These are phyloP conservation scores for Oxycera nigricornis DNA, from an alignment of 2,888 invertebrate genomes.

Conservation along the genomic window DNA sequence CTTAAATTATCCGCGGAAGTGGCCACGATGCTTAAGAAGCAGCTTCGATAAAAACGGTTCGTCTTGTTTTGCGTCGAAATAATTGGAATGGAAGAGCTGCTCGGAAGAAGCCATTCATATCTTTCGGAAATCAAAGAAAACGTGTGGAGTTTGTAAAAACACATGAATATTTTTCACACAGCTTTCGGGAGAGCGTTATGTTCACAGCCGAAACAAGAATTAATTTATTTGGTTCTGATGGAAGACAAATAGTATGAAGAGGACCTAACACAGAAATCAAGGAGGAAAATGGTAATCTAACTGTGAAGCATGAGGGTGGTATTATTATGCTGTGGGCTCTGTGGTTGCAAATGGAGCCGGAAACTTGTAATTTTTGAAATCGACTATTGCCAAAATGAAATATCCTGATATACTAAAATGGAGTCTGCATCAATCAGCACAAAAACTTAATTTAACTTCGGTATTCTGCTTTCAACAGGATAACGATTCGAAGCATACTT, in stretches of 20 bases:
- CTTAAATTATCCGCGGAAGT: too few relatives aligned
- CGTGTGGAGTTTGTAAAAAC: background rate
- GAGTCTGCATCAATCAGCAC: background rate
- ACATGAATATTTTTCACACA: background rate
- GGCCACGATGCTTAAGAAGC: too few relatives aligned
- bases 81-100: conserved; percentile 7
- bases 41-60: background rate
- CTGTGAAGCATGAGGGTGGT: background rate
- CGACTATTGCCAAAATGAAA: background rate
- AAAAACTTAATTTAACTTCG: background rate
- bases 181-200: background rate
- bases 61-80: background rate
- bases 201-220: background rate
- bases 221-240: background rate
- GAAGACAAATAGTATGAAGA: background rate
- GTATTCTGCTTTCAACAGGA: background rate
- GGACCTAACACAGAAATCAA: background rate
- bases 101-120: conserved; percentile 1
- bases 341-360: background rate
- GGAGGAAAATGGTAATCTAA: background rate
- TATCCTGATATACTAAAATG: background rate
- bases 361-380: background rate
- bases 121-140: conserved; percentile 6
- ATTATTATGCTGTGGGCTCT: background rate
- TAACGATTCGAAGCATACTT: too few relatives aligned